A percentile compares a stretch with the other conserved stretches of the same genome.
Evolutionary conservation across 2,113 vertebrate species (phyloP).

Genomic region (Esox niger): DNA sequence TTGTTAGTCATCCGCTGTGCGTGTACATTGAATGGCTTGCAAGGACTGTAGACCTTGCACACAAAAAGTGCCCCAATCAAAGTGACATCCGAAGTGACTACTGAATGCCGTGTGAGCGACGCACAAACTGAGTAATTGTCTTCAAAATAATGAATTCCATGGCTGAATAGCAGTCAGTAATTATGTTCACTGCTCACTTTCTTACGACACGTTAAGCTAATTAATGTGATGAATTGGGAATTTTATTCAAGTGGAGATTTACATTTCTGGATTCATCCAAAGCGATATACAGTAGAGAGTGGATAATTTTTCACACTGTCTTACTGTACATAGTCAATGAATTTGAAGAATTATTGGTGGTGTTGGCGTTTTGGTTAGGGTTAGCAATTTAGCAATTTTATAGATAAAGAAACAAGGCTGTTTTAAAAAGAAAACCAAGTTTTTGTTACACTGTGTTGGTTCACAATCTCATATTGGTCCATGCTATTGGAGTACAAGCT

Average conservation of each 20-base stretch:
- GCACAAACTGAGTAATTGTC: conserved; percentile 19
- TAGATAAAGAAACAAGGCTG: too few relatives aligned
- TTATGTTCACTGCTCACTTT: conserved; percentile 33
- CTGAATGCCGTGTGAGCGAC: neutral
- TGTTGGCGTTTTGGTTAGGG: too few relatives aligned
- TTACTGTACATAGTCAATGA: too few relatives aligned
- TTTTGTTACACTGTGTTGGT: too few relatives aligned
- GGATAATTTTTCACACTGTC: too few relatives aligned
- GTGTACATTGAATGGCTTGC: conserved; percentile 49
- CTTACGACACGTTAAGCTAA: conserved; percentile 48
- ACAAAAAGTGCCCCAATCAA: conserved; percentile 46
- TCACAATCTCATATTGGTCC: too few relatives aligned
- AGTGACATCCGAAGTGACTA: conserved; percentile 52
- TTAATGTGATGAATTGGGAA: conserved; percentile 39
- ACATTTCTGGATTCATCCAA: too few relatives aligned
- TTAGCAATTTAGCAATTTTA: too few relatives aligned
- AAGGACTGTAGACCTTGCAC: conserved; percentile 22
- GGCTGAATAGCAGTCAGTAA: conserved; percentile 36
- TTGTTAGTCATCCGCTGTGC: conserved; percentile 53
- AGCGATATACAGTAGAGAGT: too few relatives aligned
- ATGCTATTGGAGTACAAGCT: too few relatives aligned
- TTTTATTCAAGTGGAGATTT: conserved; percentile 11
- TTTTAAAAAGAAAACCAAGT: too few relatives aligned
- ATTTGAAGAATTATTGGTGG: too few relatives aligned
- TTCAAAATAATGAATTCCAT: conserved; percentile 34